These are phyloP conservation scores for Martes martes DNA, from an alignment of 2,113 vertebrate species.

Conservation along the genomic window DNA sequence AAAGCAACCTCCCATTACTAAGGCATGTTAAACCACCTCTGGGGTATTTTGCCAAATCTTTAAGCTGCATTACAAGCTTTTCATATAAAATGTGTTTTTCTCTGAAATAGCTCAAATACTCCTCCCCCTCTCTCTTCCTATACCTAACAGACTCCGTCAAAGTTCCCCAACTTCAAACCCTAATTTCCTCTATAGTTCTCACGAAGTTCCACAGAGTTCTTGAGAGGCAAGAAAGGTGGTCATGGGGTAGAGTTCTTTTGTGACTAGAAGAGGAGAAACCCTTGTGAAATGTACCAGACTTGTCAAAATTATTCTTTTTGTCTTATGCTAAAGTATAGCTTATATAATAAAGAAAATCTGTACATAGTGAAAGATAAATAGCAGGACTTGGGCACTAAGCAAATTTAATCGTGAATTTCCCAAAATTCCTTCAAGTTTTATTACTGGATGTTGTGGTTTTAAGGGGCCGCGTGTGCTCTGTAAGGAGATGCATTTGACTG, in stretches of 20 bases:
- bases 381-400: background rate
- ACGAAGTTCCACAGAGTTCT: background rate
- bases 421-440: slow-evolving; percentile 6
- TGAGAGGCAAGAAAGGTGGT: slow-evolving; percentile 32
- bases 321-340: slow-evolving; percentile 18
- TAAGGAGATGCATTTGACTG: background rate
- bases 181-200: slow-evolving; percentile 59
- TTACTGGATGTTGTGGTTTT: background rate
- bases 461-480: background rate
- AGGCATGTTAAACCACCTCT: slow-evolving; percentile 28
- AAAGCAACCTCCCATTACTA: slow-evolving; percentile 51
- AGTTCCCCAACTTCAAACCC: slow-evolving; percentile 38
- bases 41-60: slow-evolving; percentile 50
- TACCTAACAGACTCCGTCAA: background rate
- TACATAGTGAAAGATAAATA: background rate
- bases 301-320: background rate
- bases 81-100: slow-evolving; percentile 23
- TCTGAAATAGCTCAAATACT: slow-evolving; percentile 25
- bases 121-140: background rate
- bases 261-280: background rate
- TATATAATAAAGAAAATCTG: background rate
- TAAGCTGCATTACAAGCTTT: slow-evolving; percentile 27
- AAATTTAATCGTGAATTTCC: background rate
- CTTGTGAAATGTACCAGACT: background rate
- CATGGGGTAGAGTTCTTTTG: background rate